Base-by-base conservation (phyloP, 53 echinoderm and acorn worm species). In the Holothuria leucospilota region DNA sequence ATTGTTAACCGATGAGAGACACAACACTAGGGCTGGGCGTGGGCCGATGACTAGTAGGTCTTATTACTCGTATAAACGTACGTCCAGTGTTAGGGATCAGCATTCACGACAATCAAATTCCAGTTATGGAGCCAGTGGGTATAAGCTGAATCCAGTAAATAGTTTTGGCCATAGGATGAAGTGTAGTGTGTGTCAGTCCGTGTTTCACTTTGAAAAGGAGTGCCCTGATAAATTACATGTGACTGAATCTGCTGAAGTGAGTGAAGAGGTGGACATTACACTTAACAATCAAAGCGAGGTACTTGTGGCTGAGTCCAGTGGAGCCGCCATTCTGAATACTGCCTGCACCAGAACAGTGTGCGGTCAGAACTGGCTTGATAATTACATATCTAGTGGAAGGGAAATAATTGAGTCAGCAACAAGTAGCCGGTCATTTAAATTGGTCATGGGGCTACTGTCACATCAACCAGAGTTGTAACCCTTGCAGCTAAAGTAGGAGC, bases 191-290 rank as follows among this genome's bases (percentile, higher is more conserved):
- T 78, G 79, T 78, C 79, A 78, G 52, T 78, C 79, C 7, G 60
- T 78, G 60, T 78, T 58, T 23, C 79, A 78, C 52, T 78, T 78
- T 78, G 79, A 75, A 75, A 75, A 75, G 23, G 40, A 40, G 40
- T 40, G 40, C 7, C 40, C 40, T 40, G 40, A 40, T 40, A 40
- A 7, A 40, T 4, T 7, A 4, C 7, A 40, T 40, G 9, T 78
- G 26, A 78, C 79, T 78, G 79, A 78, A 78, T 78, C 79, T 20
- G 11, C 60, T 13, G 79, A 78, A 18, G 13, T 58, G 60, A 78
- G 26, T 51, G 79, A 78, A 58, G 52, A 51, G 26, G 79, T 49
- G 56, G 60, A 75, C 40, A 40, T 41, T 39, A 39, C 38, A 11
- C 73, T 14, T 72, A 13, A 41, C 73, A 39, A 72, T 72, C 63